A percentile compares a stretch with the other conserved stretches of the same genome.
Conservation (phyloP, 53 echinoderm and acorn worm species). For the Temnopleurus reevesii region DNA sequence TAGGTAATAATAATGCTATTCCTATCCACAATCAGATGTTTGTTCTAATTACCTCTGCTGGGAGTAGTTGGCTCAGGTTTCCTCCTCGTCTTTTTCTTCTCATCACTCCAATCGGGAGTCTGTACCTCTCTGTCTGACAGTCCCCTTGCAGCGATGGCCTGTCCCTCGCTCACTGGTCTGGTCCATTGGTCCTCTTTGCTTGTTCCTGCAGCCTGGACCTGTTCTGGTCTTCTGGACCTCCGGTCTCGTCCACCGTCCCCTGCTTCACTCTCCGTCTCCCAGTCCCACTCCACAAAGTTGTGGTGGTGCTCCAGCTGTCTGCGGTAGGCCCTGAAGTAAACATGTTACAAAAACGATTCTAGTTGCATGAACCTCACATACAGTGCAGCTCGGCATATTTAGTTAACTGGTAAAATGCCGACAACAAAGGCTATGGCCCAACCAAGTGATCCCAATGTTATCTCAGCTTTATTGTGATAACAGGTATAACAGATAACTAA, state of each 20-base stretch:
- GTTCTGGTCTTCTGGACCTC: not conserved
- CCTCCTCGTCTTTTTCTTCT: not conserved
- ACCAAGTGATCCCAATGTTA: too few relatives aligned
- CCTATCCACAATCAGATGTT: too few relatives aligned
- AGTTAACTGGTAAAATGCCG: too few relatives aligned
- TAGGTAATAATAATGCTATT: too few relatives aligned
- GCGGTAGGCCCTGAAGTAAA: conserved; percentile 46
- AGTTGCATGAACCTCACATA: too few relatives aligned
- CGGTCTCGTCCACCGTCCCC: not conserved
- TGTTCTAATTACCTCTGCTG: conserved; percentile 7
- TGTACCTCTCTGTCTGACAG: conserved; percentile 54
- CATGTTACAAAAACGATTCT: too few relatives aligned
- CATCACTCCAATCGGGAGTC: conserved; percentile 66
- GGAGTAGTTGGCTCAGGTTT: not conserved
- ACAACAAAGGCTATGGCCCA: too few relatives aligned
- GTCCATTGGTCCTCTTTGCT: not conserved
- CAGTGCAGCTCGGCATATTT: too few relatives aligned
- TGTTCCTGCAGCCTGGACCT: not conserved
- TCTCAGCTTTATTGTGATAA: too few relatives aligned
- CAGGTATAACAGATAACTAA: too few relatives aligned
- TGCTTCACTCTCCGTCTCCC: conserved; percentile 78
- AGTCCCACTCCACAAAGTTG: conserved; percentile 87
- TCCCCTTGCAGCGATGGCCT: conserved; percentile 6
- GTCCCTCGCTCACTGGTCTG: conserved; percentile 4
- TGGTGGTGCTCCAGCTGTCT: conserved; percentile 81